These are phyloP conservation scores for Drosophila pseudotakahashii DNA, from an alignment of 2,888 invertebrate species.

Conservation along the genomic window DNA sequence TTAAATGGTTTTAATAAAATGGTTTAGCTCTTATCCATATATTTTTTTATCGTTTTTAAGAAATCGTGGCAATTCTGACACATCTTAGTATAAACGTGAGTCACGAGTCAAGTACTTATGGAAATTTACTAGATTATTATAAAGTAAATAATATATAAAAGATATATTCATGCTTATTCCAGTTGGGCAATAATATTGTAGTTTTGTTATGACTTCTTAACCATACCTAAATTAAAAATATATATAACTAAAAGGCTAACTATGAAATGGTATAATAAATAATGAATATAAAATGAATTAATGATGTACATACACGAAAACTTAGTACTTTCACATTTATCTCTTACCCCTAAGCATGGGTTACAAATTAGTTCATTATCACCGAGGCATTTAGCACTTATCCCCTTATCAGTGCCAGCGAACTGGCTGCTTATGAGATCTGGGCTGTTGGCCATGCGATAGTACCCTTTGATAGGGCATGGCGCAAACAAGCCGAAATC, in stretches of 20 bases:
- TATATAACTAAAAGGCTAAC: too few species aligned
- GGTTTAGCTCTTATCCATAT: not conserved
- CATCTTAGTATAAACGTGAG: not conserved
- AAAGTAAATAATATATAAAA: not conserved
- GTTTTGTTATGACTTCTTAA: too few species aligned
- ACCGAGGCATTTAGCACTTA: not conserved
- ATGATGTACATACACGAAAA: not conserved
- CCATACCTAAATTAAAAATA: too few species aligned
- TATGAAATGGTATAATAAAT: too few species aligned
- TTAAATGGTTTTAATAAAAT: not conserved
- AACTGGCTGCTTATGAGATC: not conserved
- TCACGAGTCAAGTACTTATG: not conserved
- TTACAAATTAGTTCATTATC: not conserved
- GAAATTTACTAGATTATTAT: too few species aligned
- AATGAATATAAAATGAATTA: not conserved
- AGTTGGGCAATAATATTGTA: too few species aligned
- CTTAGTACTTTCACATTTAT: not conserved
- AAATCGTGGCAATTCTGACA: not conserved
- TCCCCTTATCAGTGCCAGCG: slow-evolving; percentile 1
- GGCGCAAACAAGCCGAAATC: not conserved
- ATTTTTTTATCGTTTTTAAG: not conserved
- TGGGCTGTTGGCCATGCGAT: not conserved
- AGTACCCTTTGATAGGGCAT: slow-evolving; percentile 1
- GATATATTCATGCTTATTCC: not conserved
- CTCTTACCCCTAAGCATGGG: not conserved